A percentile compares a stretch with the other conserved stretches of the same genome.
phyloP scores from a whole-genome alignment of 2,113 vertebrate genomes.

The Larimichthys polyactis region DNA sequence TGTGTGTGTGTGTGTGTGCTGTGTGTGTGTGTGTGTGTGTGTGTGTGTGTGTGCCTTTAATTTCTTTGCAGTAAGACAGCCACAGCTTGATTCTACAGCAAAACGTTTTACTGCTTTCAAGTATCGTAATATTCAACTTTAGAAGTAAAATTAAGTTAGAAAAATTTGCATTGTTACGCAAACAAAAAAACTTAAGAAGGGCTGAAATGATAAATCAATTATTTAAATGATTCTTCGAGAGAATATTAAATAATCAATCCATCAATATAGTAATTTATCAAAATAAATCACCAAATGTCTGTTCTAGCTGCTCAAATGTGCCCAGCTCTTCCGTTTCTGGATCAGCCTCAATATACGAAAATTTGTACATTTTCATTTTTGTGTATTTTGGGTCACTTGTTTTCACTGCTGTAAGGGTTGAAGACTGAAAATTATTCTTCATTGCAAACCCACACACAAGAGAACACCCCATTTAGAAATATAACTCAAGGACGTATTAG shows the following conservation, averaged over 20 bases:
- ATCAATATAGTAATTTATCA: neutral
- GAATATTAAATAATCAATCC: neutral
- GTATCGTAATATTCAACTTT: neutral
- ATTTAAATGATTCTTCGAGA: neutral
- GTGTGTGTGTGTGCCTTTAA: neutral
- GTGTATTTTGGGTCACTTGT: no score
- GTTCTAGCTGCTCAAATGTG: no score
- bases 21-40: neutral
- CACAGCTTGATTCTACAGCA: neutral
- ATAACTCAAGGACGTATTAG: no score
- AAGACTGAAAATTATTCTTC: neutral
- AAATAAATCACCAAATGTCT: neutral
- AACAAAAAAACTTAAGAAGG: no score
- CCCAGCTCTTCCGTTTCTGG: neutral
- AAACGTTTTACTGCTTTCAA: neutral
- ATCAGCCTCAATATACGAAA: no score
- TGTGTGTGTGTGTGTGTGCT: no score
- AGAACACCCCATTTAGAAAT: neutral
- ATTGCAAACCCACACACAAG: neutral
- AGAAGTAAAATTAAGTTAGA: no score
- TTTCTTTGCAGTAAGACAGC: conserved; percentile 26
- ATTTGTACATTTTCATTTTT: no score
- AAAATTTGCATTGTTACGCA: neutral
- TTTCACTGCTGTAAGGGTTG: no score
- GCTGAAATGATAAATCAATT: neutral